Base-by-base conservation (phyloP, 2,113 vertebrate species). In the Tichodroma muraria region DNA sequence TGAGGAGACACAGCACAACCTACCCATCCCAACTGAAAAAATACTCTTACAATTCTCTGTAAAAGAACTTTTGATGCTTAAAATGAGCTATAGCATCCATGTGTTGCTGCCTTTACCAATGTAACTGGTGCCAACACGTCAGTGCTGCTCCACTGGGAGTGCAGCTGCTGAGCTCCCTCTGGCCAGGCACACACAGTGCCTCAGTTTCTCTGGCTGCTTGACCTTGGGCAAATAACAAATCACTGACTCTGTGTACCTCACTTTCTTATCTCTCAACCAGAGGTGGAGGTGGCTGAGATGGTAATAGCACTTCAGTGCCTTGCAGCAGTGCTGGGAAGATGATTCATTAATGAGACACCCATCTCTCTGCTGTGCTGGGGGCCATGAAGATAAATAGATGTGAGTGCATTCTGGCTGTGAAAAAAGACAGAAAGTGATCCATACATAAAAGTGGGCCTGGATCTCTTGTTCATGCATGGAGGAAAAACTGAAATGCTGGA, bases 101-200 rank as follows among this genome's bases (percentile, higher is more conserved):
- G n/a, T 9, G 4, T 4, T 63, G 47, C 27, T 82, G 47, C 17
- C 17, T 70, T 68, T 54, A 14, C 15, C 6, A 6, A 5, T 5
- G 23, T 28, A 37, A 23, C 18, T 63, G 54, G 12, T 11, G 15
- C 6, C 35, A 56, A 2, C 4, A 8, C 0, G 0, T 42, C 69
- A 70, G 30, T 6, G 2, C 15, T 65, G 37, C 76, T 81, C 11
- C 35, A 2, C 3, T 25, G 38, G 33, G 31, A 64, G 23, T 2
- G 22, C 1, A 18, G 14, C 24, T 10, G 3, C 60, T 44, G 49
- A 15, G 31, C 30, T 66, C n/a, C 21, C 49, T 40, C 57, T 35
- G 47, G 33, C 30, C 49, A n/a, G 40, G 19, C 31, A 61, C 4
- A 3, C 0, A 0, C 2, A 0, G 56, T 66, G 81, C 81, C 91